A percentile compares a stretch with the other conserved stretches of the same genome.
phyloP scores from a whole-genome alignment of 2,113 vertebrate genomes.

The Hystrix cristata region DNA sequence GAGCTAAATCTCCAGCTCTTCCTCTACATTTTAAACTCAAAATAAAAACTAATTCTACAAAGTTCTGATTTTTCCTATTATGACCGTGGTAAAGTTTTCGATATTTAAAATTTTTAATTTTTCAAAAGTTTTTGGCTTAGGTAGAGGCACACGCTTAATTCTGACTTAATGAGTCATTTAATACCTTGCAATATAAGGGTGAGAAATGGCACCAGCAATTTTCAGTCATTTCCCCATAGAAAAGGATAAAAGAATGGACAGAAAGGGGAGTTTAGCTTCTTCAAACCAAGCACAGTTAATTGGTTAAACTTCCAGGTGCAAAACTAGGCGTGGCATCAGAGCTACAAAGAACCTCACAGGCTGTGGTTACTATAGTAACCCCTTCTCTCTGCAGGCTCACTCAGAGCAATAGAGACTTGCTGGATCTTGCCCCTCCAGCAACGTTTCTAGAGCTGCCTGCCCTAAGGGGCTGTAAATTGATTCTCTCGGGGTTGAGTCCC shows the following conservation, averaged over 20 bases:
- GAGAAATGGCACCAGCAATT: slow-evolving; percentile 25
- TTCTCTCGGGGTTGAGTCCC: slow-evolving; percentile 57
- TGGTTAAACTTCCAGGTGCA: slow-evolving; percentile 48
- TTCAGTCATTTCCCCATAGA: slow-evolving; percentile 14
- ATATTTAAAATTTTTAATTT: slow-evolving; percentile 14
- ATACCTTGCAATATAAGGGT: neutral
- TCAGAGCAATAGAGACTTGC: slow-evolving; percentile 54
- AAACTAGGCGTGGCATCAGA: slow-evolving; percentile 48
- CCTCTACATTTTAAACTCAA: slow-evolving; percentile 16
- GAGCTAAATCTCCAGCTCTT: neutral
- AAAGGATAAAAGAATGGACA: neutral
- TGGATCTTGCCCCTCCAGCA: slow-evolving; percentile 65
- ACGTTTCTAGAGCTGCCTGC: neutral
- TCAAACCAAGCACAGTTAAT: slow-evolving; percentile 19
- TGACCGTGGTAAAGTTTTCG: neutral
- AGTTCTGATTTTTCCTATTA: neutral
- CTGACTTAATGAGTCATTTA: slow-evolving; percentile 19
- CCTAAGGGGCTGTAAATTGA: slow-evolving; percentile 41
- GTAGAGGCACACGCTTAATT: slow-evolving; percentile 17
- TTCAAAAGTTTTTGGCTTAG: slow-evolving; percentile 6
- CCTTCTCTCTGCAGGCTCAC: neutral
- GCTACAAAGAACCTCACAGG: neutral
- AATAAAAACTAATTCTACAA: slow-evolving; percentile 23
- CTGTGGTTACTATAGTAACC: slow-evolving; percentile 45
- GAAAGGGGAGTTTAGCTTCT: neutral